phyloP scores from a whole-genome alignment of 2,113 vertebrate genomes.

The Aptenodytes forsteri region DNA sequence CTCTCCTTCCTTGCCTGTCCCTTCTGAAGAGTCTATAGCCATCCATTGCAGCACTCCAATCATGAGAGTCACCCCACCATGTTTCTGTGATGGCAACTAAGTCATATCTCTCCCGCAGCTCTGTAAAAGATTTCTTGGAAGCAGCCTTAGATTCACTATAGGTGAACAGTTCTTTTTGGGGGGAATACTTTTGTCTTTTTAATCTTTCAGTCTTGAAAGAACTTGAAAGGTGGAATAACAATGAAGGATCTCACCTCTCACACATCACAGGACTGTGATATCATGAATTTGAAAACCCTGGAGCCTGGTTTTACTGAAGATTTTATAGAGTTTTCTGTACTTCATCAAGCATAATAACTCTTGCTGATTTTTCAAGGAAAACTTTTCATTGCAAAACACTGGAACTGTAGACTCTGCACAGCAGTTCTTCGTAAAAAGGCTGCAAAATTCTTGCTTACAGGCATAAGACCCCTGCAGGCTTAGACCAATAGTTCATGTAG shows the following conservation, averaged over 20 bases:
- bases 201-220: background rate
- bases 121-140: background rate
- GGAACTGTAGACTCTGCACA: background rate
- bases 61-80: no score
- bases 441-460: background rate
- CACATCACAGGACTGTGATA: background rate
- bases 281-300: background rate
- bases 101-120: background rate
- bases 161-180: background rate
- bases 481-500: background rate
- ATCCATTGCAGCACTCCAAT: no score
- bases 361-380: background rate
- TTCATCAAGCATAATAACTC: background rate
- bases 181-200: background rate
- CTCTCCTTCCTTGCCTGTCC: no score
- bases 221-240: background rate
- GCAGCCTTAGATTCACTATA: background rate
- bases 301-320: background rate
- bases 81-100: no score
- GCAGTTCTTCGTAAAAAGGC: background rate
- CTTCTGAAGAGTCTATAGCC: no score
- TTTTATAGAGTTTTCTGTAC: constrained; percentile 19
- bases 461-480: background rate
- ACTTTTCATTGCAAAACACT: background rate
- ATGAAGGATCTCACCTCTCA: background rate